A percentile compares a stretch with the other conserved stretches of the same genome.
Conservation (phyloP, 2,888 invertebrate species). For the Teinopalpus imperialis region DNA sequence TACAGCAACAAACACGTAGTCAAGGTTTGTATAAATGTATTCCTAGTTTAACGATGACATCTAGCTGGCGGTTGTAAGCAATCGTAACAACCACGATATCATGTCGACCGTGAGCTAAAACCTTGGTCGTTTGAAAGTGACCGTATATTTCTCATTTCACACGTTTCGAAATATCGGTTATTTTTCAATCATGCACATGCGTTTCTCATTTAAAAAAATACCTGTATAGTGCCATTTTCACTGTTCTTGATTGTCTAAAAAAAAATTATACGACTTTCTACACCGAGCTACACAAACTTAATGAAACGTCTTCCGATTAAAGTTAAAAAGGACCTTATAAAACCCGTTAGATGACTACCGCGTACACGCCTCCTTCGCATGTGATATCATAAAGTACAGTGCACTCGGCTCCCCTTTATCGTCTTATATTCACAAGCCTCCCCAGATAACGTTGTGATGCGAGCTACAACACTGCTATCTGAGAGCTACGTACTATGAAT, state of each 20-base stretch:
- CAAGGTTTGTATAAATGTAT: constrained; percentile 7
- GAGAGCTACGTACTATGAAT: constrained; percentile 82
- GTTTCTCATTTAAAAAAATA: constrained; percentile 35
- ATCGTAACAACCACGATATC: not conserved
- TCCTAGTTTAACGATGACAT: not conserved
- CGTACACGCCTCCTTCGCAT: constrained; percentile 69
- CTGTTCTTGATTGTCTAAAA: constrained; percentile 45
- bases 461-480: constrained; percentile 76
- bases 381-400: constrained; percentile 71
- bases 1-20: constrained; percentile 6
- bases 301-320: constrained; percentile 45
- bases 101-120: constrained; percentile 18
- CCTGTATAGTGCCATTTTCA: constrained; percentile 72
- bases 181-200: constrained; percentile 25
- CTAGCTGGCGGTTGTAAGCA: not conserved
- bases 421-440: constrained; percentile 71
- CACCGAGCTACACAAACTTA: constrained; percentile 31
- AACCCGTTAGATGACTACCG: constrained; percentile 44
- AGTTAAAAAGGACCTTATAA: constrained; percentile 46
- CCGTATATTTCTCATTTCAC: not conserved
- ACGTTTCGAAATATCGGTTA: too few species aligned
- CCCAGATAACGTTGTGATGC: constrained; percentile 62
- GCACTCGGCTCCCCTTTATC: constrained; percentile 59
- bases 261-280: constrained; percentile 33
- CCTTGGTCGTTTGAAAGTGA: constrained; percentile 5